Evolutionary conservation across 2,888 invertebrate genomes (phyloP), one percentile per base, ranked within the genome.

Genomic region (Stenchaetothrips biformis): DNA sequence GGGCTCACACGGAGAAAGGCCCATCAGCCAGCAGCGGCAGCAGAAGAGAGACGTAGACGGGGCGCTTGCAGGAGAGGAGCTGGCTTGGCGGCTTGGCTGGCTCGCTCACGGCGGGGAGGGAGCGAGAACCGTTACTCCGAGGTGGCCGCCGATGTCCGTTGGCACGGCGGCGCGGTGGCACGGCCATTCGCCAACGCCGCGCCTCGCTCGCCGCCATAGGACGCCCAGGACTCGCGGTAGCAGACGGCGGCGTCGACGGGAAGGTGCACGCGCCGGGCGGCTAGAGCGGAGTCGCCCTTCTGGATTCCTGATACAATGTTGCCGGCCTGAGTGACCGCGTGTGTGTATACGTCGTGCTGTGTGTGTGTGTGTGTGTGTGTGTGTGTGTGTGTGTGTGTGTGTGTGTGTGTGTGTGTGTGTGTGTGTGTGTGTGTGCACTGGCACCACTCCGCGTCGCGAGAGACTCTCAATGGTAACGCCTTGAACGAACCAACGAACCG

Each of bases 81-180:
- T 2, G 67, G 67, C 16, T 2, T 16, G 13, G 53, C 53, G 53
- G 53, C 59, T 18, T 6, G 59, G 59, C 59, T 18, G 59, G 0
- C 59, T 9, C 6, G 67, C 67, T 21, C 21, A 6, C 67, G 21
- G 67, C 21, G 21, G 67, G 25, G 67, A 25, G 67, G 67, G 67
- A 25, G 67, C 7, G 67, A 74, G 67, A n/a, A 74, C 67, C 67
- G 67, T 74, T 74, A 74, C 67, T 74, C 67, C 67, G 25, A 74
- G 67, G 67, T 74, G 67, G 67, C 67, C 67, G 67, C 11, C 67
- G 67, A 74, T 74, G 67, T 74, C 67, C 67, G 67, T 74, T 74
- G 67, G 67, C 67, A 74, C 67, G 7, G 67, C 67, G 21, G 9
- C 9, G 53, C 67, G 21, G 9, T 21, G 53, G 53, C 53, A 53